Conservation (phyloP, 92 coral and sea anemone species). For the Micromussa lordhowensis region DNA sequence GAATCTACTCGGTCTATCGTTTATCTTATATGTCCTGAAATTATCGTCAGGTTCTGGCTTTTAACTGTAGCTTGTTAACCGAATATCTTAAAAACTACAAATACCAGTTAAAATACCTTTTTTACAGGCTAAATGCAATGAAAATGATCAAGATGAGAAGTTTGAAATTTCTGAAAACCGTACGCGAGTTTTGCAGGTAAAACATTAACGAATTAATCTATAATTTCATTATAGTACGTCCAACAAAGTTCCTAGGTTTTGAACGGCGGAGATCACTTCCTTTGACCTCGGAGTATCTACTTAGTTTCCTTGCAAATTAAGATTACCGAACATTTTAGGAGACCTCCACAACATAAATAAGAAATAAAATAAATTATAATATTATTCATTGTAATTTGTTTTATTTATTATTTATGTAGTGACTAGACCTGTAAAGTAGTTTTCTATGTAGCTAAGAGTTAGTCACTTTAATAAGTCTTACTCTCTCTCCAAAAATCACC, state of each 20-base stretch:
- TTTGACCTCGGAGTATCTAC: not conserved
- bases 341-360: no score
- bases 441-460: no score
- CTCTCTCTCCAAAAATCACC: no score
- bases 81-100: not conserved
- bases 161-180: conserved; percentile 6
- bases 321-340: no score
- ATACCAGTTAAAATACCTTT: not conserved
- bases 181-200: conserved; percentile 5
- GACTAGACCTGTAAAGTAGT: no score
- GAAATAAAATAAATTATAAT: no score
- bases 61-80: not conserved
- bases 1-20: no score
- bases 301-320: not conserved
- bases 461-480: no score
- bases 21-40: no score
- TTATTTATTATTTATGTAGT: no score
- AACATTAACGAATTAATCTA: not conserved
- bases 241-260: not conserved
- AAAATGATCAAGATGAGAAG: not conserved
- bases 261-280: not conserved
- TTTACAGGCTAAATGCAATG: conserved; percentile 16
- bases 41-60: no score
- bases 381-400: no score
- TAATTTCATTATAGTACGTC: not conserved